phyloP scores from a whole-genome alignment of 2,888 invertebrate genomes.

The Prenolepis imparis region DNA sequence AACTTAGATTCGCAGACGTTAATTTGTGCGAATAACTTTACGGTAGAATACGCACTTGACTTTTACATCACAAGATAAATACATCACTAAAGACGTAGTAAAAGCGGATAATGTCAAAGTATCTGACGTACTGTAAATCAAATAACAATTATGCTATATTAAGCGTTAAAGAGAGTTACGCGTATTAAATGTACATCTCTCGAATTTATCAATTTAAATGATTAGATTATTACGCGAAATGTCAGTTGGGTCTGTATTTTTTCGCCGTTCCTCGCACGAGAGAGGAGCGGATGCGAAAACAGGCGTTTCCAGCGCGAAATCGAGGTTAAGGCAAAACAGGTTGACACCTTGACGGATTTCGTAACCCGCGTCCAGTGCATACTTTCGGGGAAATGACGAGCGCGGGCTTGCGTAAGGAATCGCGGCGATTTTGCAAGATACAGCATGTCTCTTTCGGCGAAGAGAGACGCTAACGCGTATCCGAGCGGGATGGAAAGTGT shows the following conservation, averaged over 20 bases:
- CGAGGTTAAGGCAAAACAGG: slow-evolving; percentile 58
- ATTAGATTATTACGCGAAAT: neutral
- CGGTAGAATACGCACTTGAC: slow-evolving; percentile 2
- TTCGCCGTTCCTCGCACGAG: neutral
- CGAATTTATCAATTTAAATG: slow-evolving; percentile 25
- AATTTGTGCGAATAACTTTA: neutral
- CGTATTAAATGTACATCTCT: neutral
- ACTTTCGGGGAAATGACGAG: slow-evolving; percentile 67
- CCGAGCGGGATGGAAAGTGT: slow-evolving; percentile 64
- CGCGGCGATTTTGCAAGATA: slow-evolving; percentile 64
- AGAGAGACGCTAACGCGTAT: slow-evolving; percentile 60
- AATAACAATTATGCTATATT: neutral
- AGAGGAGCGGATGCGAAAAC: neutral
- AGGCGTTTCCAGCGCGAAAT: slow-evolving; percentile 43
- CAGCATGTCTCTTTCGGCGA: slow-evolving; percentile 21
- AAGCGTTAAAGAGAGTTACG: neutral
- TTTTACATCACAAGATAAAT: slow-evolving; percentile 3
- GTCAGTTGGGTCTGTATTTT: neutral
- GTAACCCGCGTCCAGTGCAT: slow-evolving; percentile 50
- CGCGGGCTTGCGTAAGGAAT: slow-evolving; percentile 64
- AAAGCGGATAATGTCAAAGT: neutral
- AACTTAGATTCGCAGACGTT: slow-evolving; percentile 18
- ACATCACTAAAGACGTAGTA: neutral
- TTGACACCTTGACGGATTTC: slow-evolving; percentile 59
- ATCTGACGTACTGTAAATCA: neutral